Evolutionary conservation across 2,888 invertebrate species (phyloP).

Genomic region (Thyatira batis): DNA sequence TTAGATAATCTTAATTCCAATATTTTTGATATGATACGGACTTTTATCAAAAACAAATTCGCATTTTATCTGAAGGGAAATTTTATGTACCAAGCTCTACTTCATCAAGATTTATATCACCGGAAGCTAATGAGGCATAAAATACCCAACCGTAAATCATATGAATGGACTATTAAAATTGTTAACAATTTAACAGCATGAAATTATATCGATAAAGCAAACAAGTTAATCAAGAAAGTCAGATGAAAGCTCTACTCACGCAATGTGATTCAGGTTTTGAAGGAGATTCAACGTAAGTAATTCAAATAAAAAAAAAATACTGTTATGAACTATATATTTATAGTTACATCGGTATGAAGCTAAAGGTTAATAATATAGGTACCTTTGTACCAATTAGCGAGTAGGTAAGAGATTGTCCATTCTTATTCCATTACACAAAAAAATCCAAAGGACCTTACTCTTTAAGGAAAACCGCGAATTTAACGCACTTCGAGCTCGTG

Average conservation of each 20-base stretch:
- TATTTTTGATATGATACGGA: not conserved
- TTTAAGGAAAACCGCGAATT: not conserved
- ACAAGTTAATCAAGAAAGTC: constrained; percentile 6
- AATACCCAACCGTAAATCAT: not conserved
- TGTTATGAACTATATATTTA: too few species aligned
- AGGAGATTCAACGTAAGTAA: not conserved
- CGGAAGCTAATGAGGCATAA: not conserved
- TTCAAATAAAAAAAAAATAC: not conserved
- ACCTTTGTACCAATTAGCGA: too few species aligned
- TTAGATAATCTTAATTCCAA: too few species aligned
- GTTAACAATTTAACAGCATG: not conserved
- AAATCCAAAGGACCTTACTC: not conserved
- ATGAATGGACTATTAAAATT: not conserved
- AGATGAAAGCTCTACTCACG: constrained; percentile 22
- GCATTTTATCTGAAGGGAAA: not conserved
- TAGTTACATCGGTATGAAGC: too few species aligned
- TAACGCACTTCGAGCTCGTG: not conserved
- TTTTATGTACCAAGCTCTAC: not conserved
- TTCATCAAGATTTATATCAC: not conserved
- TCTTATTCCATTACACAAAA: not conserved
- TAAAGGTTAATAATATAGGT: too few species aligned
- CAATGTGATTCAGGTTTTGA: constrained; percentile 16
- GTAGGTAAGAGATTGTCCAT: not conserved
- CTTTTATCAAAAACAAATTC: not conserved
- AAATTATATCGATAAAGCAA: constrained; percentile 1